Percentiles rank a stretch among this genome's conserved stretches.
Conservation (phyloP, 2,113 vertebrate genomes). For the Acanthisitta chloris region DNA sequence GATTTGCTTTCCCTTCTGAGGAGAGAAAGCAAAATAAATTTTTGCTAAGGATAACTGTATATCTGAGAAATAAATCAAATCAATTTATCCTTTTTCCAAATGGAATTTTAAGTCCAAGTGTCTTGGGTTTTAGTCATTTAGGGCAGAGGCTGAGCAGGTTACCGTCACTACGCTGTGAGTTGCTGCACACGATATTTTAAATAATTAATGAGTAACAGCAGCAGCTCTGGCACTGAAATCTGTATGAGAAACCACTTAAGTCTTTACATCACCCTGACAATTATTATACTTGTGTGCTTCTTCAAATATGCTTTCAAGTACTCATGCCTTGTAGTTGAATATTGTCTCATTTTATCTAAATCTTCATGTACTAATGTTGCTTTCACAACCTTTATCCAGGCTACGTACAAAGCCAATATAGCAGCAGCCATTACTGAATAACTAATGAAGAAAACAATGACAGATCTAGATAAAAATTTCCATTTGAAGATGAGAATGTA, state of each 20-base stretch:
- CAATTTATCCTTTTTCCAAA: neutral
- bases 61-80: neutral
- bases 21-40: neutral
- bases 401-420: neutral
- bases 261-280: neutral
- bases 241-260: neutral
- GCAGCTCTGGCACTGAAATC: neutral
- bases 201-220: conserved; percentile 18
- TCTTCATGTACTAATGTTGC: neutral
- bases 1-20: neutral
- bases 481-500: neutral
- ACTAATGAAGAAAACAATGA: neutral
- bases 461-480: neutral
- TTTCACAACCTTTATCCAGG: neutral
- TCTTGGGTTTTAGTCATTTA: neutral
- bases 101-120: neutral
- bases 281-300: neutral
- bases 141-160: neutral
- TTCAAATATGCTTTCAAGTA: neutral
- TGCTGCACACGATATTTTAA: neutral
- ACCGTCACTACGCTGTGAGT: neutral
- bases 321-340: rapidly evolving
- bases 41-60: neutral
- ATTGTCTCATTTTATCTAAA: neutral
- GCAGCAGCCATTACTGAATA: neutral